Conservation (phyloP, 2,888 invertebrate genomes). For the Rhagonycha lutea region DNA sequence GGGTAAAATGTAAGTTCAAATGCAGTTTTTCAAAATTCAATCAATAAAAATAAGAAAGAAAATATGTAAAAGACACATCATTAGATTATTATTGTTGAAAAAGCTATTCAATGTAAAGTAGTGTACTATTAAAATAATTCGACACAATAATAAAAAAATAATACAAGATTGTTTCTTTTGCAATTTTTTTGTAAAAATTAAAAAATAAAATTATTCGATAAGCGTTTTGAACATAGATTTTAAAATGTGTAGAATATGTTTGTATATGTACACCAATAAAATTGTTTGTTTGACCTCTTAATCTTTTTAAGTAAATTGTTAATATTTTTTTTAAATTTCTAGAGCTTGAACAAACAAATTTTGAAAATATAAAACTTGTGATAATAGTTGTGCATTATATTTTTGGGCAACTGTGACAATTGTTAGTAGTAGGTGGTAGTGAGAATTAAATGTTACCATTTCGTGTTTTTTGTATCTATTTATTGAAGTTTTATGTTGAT, state of each 20-base stretch:
- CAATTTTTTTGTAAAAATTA: slow-evolving; percentile 9
- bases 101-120: background rate
- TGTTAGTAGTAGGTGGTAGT: slow-evolving; percentile 41
- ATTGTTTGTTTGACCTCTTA: slow-evolving; percentile 17
- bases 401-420: slow-evolving; percentile 41
- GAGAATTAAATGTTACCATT: slow-evolving; percentile 53
- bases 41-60: slow-evolving; percentile 32
- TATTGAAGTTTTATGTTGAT: slow-evolving; percentile 26
- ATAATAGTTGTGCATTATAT: slow-evolving; percentile 41
- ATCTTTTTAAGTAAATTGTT: background rate
- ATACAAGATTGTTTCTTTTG: slow-evolving; percentile 11
- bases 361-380: slow-evolving; percentile 36
- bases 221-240: slow-evolving; percentile 12
- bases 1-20: slow-evolving; percentile 50
- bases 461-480: slow-evolving; percentile 40
- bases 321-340: background rate
- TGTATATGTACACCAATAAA: slow-evolving; percentile 18
- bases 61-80: slow-evolving; percentile 49
- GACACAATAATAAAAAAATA: background rate
- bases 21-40: slow-evolving; percentile 44
- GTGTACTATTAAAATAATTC: background rate
- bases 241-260: slow-evolving; percentile 8
- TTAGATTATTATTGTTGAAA: slow-evolving; percentile 40
- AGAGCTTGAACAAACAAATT: slow-evolving; percentile 24
- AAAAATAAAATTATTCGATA: background rate